Conservation (phyloP, 1,140 invertebrate species). For the Cotesia chilonis region DNA sequence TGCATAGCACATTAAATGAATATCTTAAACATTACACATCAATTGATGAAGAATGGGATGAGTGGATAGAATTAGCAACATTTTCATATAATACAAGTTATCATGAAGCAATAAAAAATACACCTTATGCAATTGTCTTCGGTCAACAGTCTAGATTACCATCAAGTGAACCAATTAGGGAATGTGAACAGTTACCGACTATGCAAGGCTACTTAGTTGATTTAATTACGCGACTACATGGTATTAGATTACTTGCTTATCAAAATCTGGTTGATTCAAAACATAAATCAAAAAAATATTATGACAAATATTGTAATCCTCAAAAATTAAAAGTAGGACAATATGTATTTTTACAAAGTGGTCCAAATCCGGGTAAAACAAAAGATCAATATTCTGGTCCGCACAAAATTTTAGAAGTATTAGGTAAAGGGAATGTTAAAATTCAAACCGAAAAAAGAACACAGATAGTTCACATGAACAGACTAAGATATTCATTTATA, state of each 20-base stretch:
- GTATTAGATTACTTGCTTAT: conserved; percentile 18
- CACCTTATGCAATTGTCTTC: too few species aligned
- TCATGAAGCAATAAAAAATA: too few species aligned
- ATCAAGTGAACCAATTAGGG: conserved; percentile 12
- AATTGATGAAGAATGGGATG: too few species aligned
- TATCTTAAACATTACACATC: too few species aligned
- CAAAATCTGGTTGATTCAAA: conserved; percentile 21
- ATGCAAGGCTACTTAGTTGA: conserved; percentile 18
- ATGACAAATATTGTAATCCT: conserved; percentile 26
- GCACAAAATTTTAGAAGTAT: not conserved
- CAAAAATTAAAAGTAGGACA: conserved; percentile 25
- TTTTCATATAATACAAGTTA: too few species aligned
- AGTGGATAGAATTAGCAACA: too few species aligned
- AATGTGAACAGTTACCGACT: conserved; percentile 17
- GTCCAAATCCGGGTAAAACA: conserved; percentile 28
- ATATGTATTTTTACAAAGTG: conserved; percentile 28
- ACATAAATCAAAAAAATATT: conserved; percentile 18
- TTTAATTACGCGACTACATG: conserved; percentile 11
- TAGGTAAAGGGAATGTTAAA: conserved; percentile 20
- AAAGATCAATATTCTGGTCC: not conserved
- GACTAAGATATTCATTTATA: conserved; percentile 31
- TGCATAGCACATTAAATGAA: too few species aligned
- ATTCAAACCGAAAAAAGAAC: conserved; percentile 24
- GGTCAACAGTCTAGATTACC: not conserved
- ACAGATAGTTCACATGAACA: conserved; percentile 25